Base-by-base conservation (phyloP, 2,113 vertebrate genomes). In the Puffinus mauretanicus region DNA sequence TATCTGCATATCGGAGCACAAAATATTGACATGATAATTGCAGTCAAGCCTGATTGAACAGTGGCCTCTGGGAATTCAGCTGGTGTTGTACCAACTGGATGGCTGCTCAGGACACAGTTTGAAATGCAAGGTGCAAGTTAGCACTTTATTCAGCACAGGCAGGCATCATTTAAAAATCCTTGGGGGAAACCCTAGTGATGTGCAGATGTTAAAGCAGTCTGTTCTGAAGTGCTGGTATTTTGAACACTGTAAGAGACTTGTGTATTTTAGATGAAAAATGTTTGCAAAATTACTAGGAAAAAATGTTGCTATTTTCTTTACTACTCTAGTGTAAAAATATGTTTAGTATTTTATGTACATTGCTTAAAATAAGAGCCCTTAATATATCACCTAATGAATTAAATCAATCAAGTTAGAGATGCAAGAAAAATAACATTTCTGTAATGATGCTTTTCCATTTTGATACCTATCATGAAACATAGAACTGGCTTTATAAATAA, bases 11-110 rank as follows among this genome's bases (percentile, higher is more conserved):
- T 98, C 90, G 70, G 98, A 98, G 98, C 98, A 98, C 98, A 98
- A 98, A 98, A 99, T 99, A 99, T 99, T 99, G 99, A 99, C 99
- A 99, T 99, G 99, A 99, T 99, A 99, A 99, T 99, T 99, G 98
- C 98, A 99, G 99, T 99, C 98, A 99, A 99, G 98, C 98, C 97
- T 98, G 98, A 98, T 94, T 98, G 98, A 98, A 97, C 98, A 97
- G 95, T 97, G 97, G 98, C 99, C 98, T 98, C 82, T 98, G 99
- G 99, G 99, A 99, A 98, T 98, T 98, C 98, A 98, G 98, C 97
- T 98, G 98, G 98, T 98, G 98, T 98, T 98, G 98, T 98, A 98
- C 98, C 98, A 98, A 99, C 98, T 98, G 98, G 98, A 98, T 98
- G 98, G 98, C 98, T 99, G 99, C 98, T 99, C 98, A 98, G 99